Evolutionary conservation across 2,888 invertebrate species (phyloP).

Genomic region (Acleris sparsana): DNA sequence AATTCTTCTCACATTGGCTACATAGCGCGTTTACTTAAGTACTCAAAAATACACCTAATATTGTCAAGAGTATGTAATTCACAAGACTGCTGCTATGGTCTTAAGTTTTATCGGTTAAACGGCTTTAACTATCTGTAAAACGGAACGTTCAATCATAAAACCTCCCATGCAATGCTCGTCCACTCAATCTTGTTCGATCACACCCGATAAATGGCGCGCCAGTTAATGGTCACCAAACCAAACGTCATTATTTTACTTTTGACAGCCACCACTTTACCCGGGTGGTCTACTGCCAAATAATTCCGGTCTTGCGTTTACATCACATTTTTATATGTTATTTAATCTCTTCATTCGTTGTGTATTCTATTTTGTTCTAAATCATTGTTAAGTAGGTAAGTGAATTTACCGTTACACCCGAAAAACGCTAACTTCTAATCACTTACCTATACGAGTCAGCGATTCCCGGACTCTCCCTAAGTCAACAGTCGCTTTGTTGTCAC

Average conservation of each 20-base stretch:
- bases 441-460: not conserved
- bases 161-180: conserved; percentile 39
- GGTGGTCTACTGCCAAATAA: conserved; percentile 55
- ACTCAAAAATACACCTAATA: not conserved
- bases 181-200: conserved; percentile 52
- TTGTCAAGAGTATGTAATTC: too few relatives aligned
- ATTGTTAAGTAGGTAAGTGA: too few relatives aligned
- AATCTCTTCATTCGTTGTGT: too few relatives aligned
- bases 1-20: conserved; percentile 3
- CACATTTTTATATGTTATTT: too few relatives aligned
- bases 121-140: conserved; percentile 38
- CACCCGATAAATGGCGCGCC: conserved; percentile 51
- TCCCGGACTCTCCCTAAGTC: conserved; percentile 49
- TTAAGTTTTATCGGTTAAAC: not conserved
- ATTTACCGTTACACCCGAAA: too few relatives aligned
- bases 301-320: too few relatives aligned
- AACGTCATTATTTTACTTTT: conserved; percentile 57
- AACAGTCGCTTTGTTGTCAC: conserved; percentile 71
- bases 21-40: not conserved
- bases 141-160: conserved; percentile 56
- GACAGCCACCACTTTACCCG: conserved; percentile 31
- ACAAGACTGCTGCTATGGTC: too few relatives aligned
- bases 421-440: too few relatives aligned
- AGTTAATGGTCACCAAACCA: conserved; percentile 20
- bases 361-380: too few relatives aligned